phyloP scores from a whole-genome alignment of 1,140 invertebrate species.

The Heliconius hewitsoni region DNA sequence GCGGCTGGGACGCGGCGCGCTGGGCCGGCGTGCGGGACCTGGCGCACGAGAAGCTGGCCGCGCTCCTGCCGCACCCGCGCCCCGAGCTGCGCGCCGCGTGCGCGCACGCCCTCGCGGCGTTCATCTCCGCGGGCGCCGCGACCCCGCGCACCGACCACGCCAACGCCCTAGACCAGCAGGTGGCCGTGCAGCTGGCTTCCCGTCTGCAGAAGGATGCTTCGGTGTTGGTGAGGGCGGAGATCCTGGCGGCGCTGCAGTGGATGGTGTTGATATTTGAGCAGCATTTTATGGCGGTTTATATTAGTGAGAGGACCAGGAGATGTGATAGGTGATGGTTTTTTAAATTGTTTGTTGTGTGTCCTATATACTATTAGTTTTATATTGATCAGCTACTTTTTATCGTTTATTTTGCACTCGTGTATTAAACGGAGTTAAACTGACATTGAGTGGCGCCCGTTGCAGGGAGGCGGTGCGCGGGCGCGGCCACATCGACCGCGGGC shows the following conservation, averaged over 20 bases:
- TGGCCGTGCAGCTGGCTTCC: conserved; percentile 92
- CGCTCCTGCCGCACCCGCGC: conserved; percentile 88
- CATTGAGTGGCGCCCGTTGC: neutral
- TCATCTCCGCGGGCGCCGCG: conserved; percentile 52
- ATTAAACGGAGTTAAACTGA: too few species aligned
- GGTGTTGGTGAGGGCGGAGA: conserved; percentile 92
- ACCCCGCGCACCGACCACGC: conserved; percentile 90
- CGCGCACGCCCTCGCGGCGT: conserved; percentile 92
- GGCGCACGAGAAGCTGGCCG: conserved; percentile 96
- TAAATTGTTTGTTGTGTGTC: too few species aligned
- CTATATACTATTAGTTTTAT: too few species aligned
- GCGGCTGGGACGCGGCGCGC: conserved; percentile 94
- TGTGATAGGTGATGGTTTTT: conserved; percentile 50
- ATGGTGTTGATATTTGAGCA: conserved; percentile 95
- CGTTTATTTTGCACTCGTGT: too few species aligned
- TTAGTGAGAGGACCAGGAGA: conserved; percentile 85
- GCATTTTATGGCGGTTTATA: conserved; percentile 90
- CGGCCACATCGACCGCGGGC: conserved; percentile 41
- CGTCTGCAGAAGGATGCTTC: conserved; percentile 91
- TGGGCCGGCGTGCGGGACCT: conserved; percentile 98
- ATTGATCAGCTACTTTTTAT: too few species aligned
- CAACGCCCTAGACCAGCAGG: conserved; percentile 95
- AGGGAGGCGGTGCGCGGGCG: conserved; percentile 35
- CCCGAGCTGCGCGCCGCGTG: conserved; percentile 95
- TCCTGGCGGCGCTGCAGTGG: conserved; percentile 92